Evolutionary conservation across 2,113 vertebrate species (phyloP).

Genomic region (Callocephalon fimbriatum): DNA sequence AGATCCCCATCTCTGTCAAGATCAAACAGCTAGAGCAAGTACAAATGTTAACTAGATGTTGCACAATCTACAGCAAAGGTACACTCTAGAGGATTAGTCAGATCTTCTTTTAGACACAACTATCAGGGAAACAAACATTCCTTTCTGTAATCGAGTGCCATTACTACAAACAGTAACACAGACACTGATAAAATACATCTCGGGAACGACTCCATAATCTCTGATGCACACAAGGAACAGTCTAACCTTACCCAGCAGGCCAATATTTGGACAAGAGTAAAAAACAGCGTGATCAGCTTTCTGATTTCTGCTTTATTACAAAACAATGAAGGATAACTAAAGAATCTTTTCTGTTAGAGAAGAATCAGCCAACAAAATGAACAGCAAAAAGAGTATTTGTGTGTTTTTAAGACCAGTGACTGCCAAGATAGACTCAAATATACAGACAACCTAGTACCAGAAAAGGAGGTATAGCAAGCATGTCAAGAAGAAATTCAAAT

Average conservation of each 20-base stretch:
- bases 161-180: neutral
- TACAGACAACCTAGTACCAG: neutral
- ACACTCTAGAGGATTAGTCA: constrained; percentile 43
- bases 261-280: neutral
- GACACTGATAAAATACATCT: neutral
- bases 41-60: neutral
- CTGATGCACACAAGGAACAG: neutral
- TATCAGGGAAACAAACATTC: constrained; percentile 8
- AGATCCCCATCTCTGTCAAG: constrained; percentile 30
- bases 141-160: constrained; percentile 27
- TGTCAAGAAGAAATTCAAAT: neutral
- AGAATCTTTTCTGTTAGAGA: neutral
- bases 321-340: neutral
- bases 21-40: neutral
- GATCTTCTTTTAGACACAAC: constrained; percentile 5
- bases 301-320: constrained; percentile 3
- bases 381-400: neutral
- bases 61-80: neutral
- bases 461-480: neutral
- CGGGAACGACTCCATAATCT: neutral
- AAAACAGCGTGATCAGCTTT: neutral
- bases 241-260: neutral
- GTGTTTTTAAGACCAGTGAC: neutral
- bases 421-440: neutral
- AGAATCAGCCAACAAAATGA: neutral